These are phyloP conservation scores for Slavum lentiscoides DNA, from an alignment of 2,888 invertebrate genomes.

Conservation along the genomic window DNA sequence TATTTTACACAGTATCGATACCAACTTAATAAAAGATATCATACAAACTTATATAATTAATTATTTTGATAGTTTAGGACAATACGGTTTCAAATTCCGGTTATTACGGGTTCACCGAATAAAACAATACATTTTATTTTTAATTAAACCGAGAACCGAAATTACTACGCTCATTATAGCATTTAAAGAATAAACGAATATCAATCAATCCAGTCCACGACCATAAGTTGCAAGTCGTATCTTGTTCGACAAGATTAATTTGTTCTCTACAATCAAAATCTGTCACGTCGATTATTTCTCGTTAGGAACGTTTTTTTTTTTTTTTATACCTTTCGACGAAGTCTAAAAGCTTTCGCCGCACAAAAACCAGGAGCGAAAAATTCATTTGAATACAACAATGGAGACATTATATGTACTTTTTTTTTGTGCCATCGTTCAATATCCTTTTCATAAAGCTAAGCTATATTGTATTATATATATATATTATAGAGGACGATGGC, in stretches of 20 bases:
- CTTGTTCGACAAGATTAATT: conserved; percentile 31
- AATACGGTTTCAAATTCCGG: background rate
- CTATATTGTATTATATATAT: background rate
- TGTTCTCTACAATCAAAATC: conserved; percentile 26
- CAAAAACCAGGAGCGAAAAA: conserved; percentile 17
- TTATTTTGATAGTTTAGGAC: conserved; percentile 9
- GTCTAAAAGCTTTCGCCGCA: conserved; percentile 34
- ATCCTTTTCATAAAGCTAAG: conserved; percentile 29
- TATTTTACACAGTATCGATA: background rate
- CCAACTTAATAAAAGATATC: background rate
- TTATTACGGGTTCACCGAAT: background rate
- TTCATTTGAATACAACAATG: conserved; percentile 44
- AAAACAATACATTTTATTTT: conserved; percentile 1
- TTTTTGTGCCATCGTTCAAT: conserved; percentile 41
- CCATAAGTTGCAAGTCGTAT: background rate
- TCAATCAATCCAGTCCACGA: conserved; percentile 36
- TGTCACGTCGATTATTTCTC: conserved; percentile 44
- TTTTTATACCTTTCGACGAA: background rate
- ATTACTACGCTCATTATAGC: conserved; percentile 25
- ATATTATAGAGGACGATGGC: background rate
- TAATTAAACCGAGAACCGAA: background rate
- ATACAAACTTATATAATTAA: background rate
- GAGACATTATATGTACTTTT: conserved; percentile 41
- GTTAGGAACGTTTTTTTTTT: conserved; percentile 26
- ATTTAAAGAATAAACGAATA: conserved; percentile 32